Conservation (phyloP, 2,888 invertebrate genomes). For the Crepidodera aurea region DNA sequence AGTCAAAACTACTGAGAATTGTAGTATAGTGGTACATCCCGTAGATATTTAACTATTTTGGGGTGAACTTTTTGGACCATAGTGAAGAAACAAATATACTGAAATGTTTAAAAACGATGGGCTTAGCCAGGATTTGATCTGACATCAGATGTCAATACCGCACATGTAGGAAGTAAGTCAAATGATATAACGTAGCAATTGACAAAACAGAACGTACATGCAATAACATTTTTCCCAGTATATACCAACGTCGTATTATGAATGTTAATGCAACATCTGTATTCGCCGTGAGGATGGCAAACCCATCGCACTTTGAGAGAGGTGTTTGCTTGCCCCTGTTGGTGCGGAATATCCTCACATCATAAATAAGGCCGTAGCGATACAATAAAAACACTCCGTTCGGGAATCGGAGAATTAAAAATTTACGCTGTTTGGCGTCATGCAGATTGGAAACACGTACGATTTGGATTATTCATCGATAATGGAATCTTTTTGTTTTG, state of each 20-base stretch:
- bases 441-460: conserved; percentile 39
- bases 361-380: conserved; percentile 49
- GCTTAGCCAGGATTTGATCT: too few species aligned
- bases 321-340: conserved; percentile 43
- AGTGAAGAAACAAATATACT: too few species aligned
- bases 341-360: conserved; percentile 47
- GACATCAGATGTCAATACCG: neutral
- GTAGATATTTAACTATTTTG: too few species aligned
- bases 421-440: conserved; percentile 46
- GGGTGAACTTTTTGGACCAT: too few species aligned
- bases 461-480: conserved; percentile 38
- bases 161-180: neutral
- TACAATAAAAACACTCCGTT: conserved; percentile 52
- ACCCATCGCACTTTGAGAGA: conserved; percentile 51
- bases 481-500: conserved; percentile 33
- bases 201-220: neutral
- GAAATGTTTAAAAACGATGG: too few species aligned
- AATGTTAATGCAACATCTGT: conserved; percentile 62
- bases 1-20: too few species aligned
- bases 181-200: neutral
- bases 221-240: conserved; percentile 8
- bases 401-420: conserved; percentile 54
- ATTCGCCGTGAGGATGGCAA: conserved; percentile 52
- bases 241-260: conserved; percentile 55
- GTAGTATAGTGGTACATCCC: too few species aligned